Evolutionary conservation across 2,113 vertebrate species (phyloP).

Genomic region (Saimiri boliviensis): DNA sequence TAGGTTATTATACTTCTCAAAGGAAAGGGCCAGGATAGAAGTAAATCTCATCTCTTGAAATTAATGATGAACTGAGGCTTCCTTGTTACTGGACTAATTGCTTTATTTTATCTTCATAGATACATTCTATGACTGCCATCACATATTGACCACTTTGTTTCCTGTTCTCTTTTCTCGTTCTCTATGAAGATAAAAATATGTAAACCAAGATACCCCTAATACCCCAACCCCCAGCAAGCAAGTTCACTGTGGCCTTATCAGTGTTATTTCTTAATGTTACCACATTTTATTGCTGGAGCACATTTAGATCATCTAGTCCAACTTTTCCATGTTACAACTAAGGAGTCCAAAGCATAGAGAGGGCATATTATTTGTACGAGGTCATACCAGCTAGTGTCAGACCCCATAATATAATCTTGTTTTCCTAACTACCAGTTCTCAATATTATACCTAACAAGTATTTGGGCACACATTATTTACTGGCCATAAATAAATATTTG

Average conservation of each 20-base stretch:
- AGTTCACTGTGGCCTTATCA: background rate
- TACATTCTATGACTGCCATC: background rate
- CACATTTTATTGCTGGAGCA: background rate
- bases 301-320: background rate
- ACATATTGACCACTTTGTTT: background rate
- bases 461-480: background rate
- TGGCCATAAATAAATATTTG: constrained; percentile 1
- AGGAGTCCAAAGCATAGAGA: background rate
- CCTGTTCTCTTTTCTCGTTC: background rate
- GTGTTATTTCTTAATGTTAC: background rate
- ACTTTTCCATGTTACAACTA: background rate
- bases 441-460: background rate
- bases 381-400: background rate
- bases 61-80: background rate
- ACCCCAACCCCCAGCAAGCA: background rate
- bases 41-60: background rate
- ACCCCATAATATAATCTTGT: background rate
- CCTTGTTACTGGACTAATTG: background rate
- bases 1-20: background rate
- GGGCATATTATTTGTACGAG: background rate
- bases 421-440: background rate
- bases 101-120: background rate
- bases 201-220: background rate
- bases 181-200: constrained; percentile 19
- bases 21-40: background rate